A percentile compares a stretch with the other conserved stretches of the same genome.
These are phyloP conservation scores for Ptilodon capucinus DNA, from an alignment of 2,888 invertebrate genomes.

Conservation along the genomic window DNA sequence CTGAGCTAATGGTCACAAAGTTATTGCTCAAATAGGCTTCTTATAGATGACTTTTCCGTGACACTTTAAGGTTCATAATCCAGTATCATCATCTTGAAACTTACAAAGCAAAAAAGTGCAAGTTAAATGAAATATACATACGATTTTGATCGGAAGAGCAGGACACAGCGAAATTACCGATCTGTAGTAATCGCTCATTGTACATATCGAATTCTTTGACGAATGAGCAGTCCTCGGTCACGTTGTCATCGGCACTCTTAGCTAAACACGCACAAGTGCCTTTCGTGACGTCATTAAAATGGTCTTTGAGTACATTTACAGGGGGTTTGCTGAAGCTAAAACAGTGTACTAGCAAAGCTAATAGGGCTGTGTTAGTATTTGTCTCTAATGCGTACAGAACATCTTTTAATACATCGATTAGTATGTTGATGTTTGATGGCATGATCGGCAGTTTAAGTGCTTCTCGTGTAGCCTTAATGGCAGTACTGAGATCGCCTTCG, in stretches of 20 bases:
- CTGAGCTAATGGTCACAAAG: no score
- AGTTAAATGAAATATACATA: constrained; percentile 38
- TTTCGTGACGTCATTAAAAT: constrained; percentile 42
- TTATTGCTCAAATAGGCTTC: no score
- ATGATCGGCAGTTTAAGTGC: constrained; percentile 65
- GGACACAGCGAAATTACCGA: constrained; percentile 87
- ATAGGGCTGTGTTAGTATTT: constrained; percentile 85
- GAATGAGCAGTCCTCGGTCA: constrained; percentile 70
- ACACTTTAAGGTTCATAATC: no score
- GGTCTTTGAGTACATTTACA: constrained; percentile 53
- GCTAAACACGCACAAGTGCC: constrained; percentile 46
- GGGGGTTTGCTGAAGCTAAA: constrained; percentile 58
- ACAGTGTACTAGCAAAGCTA: constrained; percentile 78
- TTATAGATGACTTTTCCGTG: no score
- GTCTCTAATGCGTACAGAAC: constrained; percentile 85
- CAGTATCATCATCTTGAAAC: no score
- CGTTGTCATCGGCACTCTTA: constrained; percentile 41
- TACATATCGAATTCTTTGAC: constrained; percentile 86
- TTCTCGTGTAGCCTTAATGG: constrained; percentile 64
- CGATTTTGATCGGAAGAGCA: constrained; percentile 72
- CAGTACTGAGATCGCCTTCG: constrained; percentile 65
- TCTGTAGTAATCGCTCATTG: constrained; percentile 86
- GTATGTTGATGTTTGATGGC: constrained; percentile 77
- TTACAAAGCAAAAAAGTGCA: neutral
- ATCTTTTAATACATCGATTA: constrained; percentile 83